Conservation (phyloP, 2,797 vertebrate species). For the Melanotaenia boesemani region DNA sequence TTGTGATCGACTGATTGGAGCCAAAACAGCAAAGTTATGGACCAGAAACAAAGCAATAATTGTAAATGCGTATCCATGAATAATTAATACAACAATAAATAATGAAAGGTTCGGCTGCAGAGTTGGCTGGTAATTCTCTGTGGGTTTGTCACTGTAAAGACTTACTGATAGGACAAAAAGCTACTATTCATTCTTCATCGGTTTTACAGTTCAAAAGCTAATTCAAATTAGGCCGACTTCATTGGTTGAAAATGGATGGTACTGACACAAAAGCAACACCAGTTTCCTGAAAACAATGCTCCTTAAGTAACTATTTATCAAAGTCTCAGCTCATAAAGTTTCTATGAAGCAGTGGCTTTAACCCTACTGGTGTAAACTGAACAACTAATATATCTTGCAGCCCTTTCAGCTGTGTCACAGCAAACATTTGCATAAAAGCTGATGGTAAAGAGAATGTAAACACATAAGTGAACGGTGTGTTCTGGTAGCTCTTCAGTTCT, state of each 20-base stretch:
- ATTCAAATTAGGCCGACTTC: too few species aligned
- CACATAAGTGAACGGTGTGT: slow-evolving; percentile 20
- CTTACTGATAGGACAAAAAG: background rate
- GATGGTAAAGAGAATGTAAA: slow-evolving; percentile 54
- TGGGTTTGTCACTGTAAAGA: background rate
- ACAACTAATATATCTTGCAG: slow-evolving; percentile 11
- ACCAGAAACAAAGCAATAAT: too few species aligned
- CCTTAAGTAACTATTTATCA: background rate
- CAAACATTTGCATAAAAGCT: slow-evolving; percentile 45
- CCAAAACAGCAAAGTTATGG: too few species aligned
- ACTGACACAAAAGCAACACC: background rate
- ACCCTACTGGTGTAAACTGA: background rate
- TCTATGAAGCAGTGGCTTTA: slow-evolving; percentile 10
- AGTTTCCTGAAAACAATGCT: slow-evolving; percentile 7
- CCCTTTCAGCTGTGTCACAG: background rate
- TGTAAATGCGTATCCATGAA: too few species aligned
- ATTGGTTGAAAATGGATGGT: background rate
- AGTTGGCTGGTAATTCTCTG: background rate
- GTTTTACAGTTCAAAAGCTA: too few species aligned
- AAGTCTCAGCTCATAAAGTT: background rate
- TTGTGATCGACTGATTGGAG: too few species aligned
- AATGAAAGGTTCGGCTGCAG: background rate
- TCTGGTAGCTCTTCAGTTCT: slow-evolving; percentile 31
- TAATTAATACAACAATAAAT: too few species aligned
- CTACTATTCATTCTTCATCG: too few species aligned